phyloP scores from a whole-genome alignment of 2,888 invertebrate species.

The Labia minor region DNA sequence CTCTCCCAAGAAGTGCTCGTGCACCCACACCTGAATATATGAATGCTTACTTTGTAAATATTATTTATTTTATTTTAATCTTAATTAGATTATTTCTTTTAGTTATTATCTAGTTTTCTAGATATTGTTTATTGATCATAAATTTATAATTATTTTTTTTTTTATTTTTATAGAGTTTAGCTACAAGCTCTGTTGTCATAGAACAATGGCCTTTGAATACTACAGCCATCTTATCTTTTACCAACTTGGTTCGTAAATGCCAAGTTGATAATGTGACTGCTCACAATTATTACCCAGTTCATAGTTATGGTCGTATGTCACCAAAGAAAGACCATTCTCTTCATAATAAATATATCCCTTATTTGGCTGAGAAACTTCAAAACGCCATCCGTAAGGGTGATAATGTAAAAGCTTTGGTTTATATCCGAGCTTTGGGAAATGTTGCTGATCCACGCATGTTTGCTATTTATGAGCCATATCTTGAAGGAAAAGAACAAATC shows the following conservation, averaged over 20 bases:
- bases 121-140: background rate
- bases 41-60: slow-evolving; percentile 45
- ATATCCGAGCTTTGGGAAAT: slow-evolving; percentile 16
- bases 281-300: slow-evolving; percentile 51
- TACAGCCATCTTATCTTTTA: slow-evolving; percentile 48
- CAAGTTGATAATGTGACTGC: slow-evolving; percentile 48
- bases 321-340: slow-evolving; percentile 32
- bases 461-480: background rate
- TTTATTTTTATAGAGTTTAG: no score
- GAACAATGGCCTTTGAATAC: slow-evolving; percentile 44
- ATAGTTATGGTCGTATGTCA: slow-evolving; percentile 50
- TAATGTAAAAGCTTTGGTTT: background rate
- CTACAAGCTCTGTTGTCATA: slow-evolving; percentile 43
- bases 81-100: background rate
- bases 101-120: no score
- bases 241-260: slow-evolving; percentile 48
- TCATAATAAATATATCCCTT: slow-evolving; percentile 13
- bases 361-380: slow-evolving; percentile 16
- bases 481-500: background rate
- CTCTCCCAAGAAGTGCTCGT: slow-evolving; percentile 43
- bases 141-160: background rate
- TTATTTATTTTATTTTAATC: background rate
- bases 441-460: background rate
- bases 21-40: slow-evolving; percentile 54
- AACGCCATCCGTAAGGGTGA: background rate